These are phyloP conservation scores for Lasioglossum figueresi DNA, from an alignment of 2,888 invertebrate species.

Conservation along the genomic window DNA sequence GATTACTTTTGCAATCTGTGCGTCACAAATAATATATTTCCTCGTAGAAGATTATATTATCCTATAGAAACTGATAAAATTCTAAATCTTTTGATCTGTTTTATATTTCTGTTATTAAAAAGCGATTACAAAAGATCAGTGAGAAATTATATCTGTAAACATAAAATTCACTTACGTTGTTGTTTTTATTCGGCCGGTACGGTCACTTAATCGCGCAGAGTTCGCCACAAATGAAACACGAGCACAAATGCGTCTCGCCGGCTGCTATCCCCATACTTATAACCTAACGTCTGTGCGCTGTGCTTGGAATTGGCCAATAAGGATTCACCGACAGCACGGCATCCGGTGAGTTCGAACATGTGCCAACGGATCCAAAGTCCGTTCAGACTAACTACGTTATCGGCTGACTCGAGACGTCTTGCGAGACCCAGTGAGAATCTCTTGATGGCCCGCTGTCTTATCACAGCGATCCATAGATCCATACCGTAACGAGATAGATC, in stretches of 20 bases:
- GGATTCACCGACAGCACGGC: constrained; percentile 10
- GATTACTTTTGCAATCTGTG: too few relatives aligned
- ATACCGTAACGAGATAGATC: background rate
- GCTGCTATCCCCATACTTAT: constrained; percentile 60
- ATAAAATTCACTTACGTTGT: constrained; percentile 15
- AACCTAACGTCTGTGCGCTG: constrained; percentile 65
- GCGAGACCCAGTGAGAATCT: background rate
- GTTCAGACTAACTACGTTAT: background rate
- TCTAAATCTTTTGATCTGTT: background rate
- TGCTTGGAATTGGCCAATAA: constrained; percentile 57
- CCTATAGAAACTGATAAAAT: background rate
- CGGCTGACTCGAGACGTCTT: background rate
- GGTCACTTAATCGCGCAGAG: background rate
- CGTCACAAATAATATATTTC: background rate
- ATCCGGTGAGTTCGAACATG: constrained; percentile 22
- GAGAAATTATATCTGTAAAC: background rate
- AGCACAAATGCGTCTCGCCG: constrained; percentile 50
- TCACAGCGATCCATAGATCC: background rate
- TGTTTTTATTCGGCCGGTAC: background rate
- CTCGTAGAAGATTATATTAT: background rate
- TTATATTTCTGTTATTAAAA: background rate
- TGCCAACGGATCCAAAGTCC: constrained; percentile 59
- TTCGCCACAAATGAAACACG: constrained; percentile 17
- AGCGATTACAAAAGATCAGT: background rate
- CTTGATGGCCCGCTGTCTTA: background rate